Evolutionary conservation across 2,888 invertebrate species (phyloP), one percentile per base, ranked within the genome.

Genomic region (Pollenia griseotomentosa): DNA sequence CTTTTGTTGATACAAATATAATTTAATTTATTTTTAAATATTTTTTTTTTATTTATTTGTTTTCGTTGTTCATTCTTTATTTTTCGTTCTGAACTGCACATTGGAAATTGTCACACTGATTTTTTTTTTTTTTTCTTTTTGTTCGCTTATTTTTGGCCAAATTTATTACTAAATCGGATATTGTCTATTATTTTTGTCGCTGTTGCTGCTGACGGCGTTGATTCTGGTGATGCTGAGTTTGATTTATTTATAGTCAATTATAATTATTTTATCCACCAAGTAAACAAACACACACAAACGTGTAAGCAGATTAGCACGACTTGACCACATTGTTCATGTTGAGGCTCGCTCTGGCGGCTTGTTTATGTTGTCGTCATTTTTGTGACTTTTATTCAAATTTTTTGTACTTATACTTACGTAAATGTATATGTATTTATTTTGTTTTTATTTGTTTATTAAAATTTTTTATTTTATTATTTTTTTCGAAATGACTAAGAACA

Each of bases 341-440:
- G 74, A 40, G n/a, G 16, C 19, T 51, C 16, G 12, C 19, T 61
- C 16, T 11, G 48, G n/a, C 70, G 70, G 79, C 23, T 70, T 79
- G 51, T 79, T 70, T 42, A 61, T 57, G 19, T 40, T 79, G 61
- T 79, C 70, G 79, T 79, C 79, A 79, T 59, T 53, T 53, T 53
- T 79, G 70, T 79, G 79, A 70, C 79, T 44, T 42, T 14, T 3
- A 44, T 61, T 79, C 70, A 79, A 79, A 48, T 51, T 33, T 33
- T 33, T 33, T 33, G 0, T 4, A 33, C 3, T 23, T 2, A 23
- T 23, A 0, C 33, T 6, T 6, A 33, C 33, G 33, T 6, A 33
- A 33, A 33, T 33, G 33, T 33, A 33, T 33, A 33, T 33, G 5
- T 33, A 33, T 33, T 0, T 33, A 6, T 33, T 6, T 33, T 33